Evolutionary conservation across 2,797 vertebrate species (phyloP).

Genomic region (Aythya fuligula): DNA sequence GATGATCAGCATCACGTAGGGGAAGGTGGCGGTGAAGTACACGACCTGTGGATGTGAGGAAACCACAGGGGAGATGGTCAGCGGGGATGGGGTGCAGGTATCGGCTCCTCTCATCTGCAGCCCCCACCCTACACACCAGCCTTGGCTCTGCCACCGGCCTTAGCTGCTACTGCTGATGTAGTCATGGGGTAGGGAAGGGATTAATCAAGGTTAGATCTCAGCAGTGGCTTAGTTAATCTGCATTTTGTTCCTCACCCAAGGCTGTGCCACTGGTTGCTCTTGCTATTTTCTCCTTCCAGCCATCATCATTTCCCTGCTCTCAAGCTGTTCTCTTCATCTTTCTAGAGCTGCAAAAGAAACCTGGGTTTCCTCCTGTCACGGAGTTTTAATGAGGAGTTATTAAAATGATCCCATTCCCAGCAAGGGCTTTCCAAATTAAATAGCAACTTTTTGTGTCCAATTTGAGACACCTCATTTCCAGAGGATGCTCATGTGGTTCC

Average conservation of each 20-base stretch:
- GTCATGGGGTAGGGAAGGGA: neutral
- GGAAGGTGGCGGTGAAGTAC: slow-evolving; percentile 93
- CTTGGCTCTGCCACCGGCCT: neutral
- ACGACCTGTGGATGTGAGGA: slow-evolving; percentile 81
- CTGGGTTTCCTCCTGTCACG: neutral
- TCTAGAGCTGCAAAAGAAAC: slow-evolving; percentile 24
- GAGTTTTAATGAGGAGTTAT: slow-evolving; percentile 61
- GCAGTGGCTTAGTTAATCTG: neutral
- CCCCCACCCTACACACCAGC: neutral
- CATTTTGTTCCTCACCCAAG: neutral
- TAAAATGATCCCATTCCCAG: slow-evolving; percentile 35
- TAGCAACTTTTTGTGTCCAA: neutral
- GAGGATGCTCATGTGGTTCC: neutral
- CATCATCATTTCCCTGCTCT: slow-evolving; percentile 21
- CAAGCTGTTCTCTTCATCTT: slow-evolving; percentile 54
- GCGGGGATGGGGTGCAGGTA: neutral
- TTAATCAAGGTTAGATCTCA: neutral
- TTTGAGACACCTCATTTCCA: slow-evolving; percentile 10
- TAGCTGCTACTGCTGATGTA: neutral
- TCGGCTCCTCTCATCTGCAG: neutral
- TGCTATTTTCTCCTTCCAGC: slow-evolving; percentile 1
- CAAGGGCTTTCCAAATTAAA: slow-evolving; percentile 42
- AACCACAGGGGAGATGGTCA: neutral
- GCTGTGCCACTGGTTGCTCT: neutral
- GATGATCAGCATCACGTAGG: slow-evolving; percentile 89